Evolutionary conservation across 2,888 invertebrate genomes (phyloP).

Genomic region (Megamerina dolium): DNA sequence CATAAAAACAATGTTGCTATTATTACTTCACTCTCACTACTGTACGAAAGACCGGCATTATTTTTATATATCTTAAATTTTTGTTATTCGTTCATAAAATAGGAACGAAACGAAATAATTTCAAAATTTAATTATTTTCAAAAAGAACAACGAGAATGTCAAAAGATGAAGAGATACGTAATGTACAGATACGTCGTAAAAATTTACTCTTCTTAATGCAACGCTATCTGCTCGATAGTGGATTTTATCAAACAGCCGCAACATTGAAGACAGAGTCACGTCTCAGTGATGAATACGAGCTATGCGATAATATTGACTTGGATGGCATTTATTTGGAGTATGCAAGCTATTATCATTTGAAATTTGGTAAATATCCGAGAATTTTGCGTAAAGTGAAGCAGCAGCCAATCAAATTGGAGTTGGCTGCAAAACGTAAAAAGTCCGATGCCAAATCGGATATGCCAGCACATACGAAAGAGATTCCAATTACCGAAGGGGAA

Average conservation of each 20-base stretch:
- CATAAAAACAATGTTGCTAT: too few species aligned
- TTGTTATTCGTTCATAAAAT: too few species aligned
- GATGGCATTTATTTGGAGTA: conserved; percentile 85
- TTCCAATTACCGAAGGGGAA: conserved; percentile 7
- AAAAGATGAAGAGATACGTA: conserved; percentile 40
- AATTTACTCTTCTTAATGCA: conserved; percentile 60
- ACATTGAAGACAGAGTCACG: conserved; percentile 66
- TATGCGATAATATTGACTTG: conserved; percentile 90
- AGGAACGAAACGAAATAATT: too few species aligned
- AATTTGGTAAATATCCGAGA: conserved; percentile 82
- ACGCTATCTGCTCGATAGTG: conserved; percentile 63
- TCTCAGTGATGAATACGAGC: conserved; percentile 58
- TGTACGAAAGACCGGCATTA: too few species aligned
- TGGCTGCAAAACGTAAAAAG: conserved; percentile 19
- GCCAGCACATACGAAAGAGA: conserved; percentile 16
- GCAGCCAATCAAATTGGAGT: conserved; percentile 30
- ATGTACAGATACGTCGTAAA: conserved; percentile 45
- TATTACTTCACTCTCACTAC: too few species aligned
- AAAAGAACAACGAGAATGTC: too few species aligned
- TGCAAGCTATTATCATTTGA: conserved; percentile 75
- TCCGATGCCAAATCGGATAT: conserved; percentile 11
- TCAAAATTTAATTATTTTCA: too few species aligned
- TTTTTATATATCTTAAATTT: too few species aligned
- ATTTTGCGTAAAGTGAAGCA: conserved; percentile 56
- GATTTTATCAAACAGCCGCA: conserved; percentile 59